Evolutionary conservation across 2,888 invertebrate genomes (phyloP).

Genomic region (Terebella lapidaria): DNA sequence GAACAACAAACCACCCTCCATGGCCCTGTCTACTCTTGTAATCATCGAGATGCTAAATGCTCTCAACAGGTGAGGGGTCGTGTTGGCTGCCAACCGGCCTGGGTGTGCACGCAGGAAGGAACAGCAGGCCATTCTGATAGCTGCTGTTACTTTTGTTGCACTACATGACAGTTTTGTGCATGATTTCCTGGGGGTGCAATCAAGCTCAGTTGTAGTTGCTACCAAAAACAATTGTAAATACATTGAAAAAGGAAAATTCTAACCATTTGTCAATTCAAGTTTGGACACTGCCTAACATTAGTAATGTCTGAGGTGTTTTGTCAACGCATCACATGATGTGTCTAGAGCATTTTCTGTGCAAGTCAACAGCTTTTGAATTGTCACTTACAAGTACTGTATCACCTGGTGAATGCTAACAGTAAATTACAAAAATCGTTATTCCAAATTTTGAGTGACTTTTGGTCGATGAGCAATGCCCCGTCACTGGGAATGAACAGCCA

Average conservation of each 20-base stretch:
- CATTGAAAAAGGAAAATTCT: too few species aligned
- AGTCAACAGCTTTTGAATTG: slow-evolving; percentile 17
- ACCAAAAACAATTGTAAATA: too few species aligned
- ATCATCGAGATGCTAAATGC: slow-evolving; percentile 99
- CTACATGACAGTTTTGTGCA: slow-evolving; percentile 1
- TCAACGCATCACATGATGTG: too few species aligned
- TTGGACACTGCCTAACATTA: too few species aligned
- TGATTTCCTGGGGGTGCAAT: slow-evolving; percentile 8
- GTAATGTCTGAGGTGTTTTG: too few species aligned
- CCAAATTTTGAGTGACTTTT: too few species aligned
- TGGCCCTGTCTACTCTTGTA: slow-evolving; percentile 98
- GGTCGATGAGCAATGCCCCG: too few species aligned
- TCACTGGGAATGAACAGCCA: too few species aligned
- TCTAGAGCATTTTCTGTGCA: not conserved
- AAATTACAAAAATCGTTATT: too few species aligned
- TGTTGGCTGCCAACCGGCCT: not conserved
- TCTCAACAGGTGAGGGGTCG: slow-evolving; percentile 80
- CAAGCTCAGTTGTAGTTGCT: not conserved
- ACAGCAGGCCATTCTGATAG: not conserved
- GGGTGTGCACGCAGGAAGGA: slow-evolving; percentile 3
- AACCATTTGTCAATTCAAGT: too few species aligned
- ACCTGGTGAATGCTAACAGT: slow-evolving; percentile 7
- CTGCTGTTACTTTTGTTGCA: not conserved
- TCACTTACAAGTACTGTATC: not conserved
- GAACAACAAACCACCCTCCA: slow-evolving; percentile 99